phyloP scores from a whole-genome alignment of 2,797 vertebrate species.

The Hoplostethus mediterraneus region DNA sequence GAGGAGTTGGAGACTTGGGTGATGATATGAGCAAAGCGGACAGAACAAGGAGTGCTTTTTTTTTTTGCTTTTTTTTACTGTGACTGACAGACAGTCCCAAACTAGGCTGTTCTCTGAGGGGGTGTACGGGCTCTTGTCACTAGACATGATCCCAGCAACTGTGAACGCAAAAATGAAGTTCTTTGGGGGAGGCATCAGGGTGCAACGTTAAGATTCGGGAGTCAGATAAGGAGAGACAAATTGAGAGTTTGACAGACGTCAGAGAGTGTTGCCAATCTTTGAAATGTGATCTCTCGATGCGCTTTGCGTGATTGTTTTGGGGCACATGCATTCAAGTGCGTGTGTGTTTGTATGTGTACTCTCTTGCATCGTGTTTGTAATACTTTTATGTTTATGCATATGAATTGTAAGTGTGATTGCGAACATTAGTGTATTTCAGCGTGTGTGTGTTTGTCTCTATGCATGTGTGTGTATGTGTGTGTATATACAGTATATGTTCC shows the following conservation, averaged over 20 bases:
- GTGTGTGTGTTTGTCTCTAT: conserved; percentile 6
- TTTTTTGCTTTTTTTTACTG: too few species aligned
- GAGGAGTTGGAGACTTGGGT: conserved; percentile 48
- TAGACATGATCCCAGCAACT: conserved; percentile 26
- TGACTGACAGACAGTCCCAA: conserved; percentile 58
- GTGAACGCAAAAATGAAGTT: conserved; percentile 48
- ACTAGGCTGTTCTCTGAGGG: conserved; percentile 44
- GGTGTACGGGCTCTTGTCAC: conserved; percentile 34
- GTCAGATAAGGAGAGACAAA: conserved; percentile 54
- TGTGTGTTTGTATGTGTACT: not conserved
- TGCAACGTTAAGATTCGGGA: conserved; percentile 51
- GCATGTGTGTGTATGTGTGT: not conserved
- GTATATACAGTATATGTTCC: not conserved
- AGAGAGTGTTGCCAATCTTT: conserved; percentile 51
- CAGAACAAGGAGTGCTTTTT: conserved; percentile 66
- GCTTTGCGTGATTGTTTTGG: conserved; percentile 18
- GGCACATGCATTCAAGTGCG: not conserved
- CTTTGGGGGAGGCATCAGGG: conserved; percentile 55
- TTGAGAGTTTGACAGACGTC: conserved; percentile 43
- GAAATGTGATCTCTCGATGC: conserved; percentile 20
- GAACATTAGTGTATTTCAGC: conserved; percentile 8
- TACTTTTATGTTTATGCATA: not conserved
- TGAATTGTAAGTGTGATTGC: not conserved
- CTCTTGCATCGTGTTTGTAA: not conserved
- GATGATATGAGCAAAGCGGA: conserved; percentile 70